Evolutionary conservation across 2,113 vertebrate species (phyloP).

Genomic region (Aldabrachelys gigantea): DNA sequence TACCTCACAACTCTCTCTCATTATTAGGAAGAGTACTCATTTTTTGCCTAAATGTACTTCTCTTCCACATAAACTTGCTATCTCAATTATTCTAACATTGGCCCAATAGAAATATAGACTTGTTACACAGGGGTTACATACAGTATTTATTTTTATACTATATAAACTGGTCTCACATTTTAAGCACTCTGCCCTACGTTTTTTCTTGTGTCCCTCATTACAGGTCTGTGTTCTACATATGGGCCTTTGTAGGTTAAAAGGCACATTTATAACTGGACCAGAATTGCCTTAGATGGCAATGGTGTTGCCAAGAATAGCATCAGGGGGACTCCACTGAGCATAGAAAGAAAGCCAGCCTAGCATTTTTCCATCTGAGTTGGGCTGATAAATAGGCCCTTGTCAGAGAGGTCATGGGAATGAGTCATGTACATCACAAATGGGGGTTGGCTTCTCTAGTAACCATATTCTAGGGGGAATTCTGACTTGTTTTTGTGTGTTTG

Average conservation of each 20-base stretch:
- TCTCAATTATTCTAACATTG: background rate
- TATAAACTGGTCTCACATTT: background rate
- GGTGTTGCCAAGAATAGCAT: background rate
- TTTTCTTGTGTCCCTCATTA: background rate
- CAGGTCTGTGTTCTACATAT: accelerated
- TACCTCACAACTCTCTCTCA: background rate
- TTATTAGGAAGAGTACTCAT: background rate
- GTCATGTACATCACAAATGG: background rate
- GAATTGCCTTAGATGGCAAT: background rate
- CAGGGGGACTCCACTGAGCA: background rate
- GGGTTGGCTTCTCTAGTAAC: background rate
- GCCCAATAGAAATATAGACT: accelerated
- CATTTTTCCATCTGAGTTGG: background rate
- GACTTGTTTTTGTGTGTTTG: background rate
- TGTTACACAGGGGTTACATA: accelerated
- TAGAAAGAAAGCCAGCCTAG: background rate
- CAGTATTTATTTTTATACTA: background rate
- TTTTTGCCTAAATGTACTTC: background rate
- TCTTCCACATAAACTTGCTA: background rate
- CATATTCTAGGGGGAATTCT: background rate
- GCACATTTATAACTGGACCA: background rate
- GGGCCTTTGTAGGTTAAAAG: background rate
- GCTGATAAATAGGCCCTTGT: background rate
- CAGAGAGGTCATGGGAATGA: background rate
- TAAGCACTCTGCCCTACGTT: background rate